Base-by-base conservation (phyloP, 2,888 invertebrate genomes). In the Leptinotarsa rubiginosa region DNA sequence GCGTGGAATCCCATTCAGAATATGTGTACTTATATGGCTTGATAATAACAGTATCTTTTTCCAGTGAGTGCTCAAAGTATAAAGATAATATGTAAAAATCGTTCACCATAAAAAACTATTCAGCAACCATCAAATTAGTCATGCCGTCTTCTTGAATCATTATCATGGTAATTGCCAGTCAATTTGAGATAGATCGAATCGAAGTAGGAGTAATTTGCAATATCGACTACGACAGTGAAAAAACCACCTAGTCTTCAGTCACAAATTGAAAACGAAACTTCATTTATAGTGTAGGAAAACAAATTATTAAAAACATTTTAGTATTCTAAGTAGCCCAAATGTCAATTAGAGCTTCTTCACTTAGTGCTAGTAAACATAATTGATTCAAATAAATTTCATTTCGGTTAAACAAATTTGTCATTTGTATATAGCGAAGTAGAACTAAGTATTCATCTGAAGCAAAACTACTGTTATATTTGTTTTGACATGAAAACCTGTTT, bases 41-140 rank as follows among this genome's bases (percentile, higher is more conserved):
- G 20, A 56, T 56, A 56, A 56, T 56, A 56, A 56, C 56, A 56
- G 56, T 56, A 56, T 56, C 15, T 56, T 56, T 56, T 56, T 56
- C 56, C 56, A 56, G 18, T 56, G 56, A 56, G 56, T 56, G 56
- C 16, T 56, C 12, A 10, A 13, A 56, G 56, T 56, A 16, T 56
- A 22, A 22, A 56, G 56, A 56, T 56, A 56, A 56, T 41, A 56
- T 56, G 56, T 22, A 56, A 22, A 56, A 56, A 56, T 56, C 20
- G 56, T 56, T 56, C 56, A 15, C 15, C 56, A 20, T 56, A 50
- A 56, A 56, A 56, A 56, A 56, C 56, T 56, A 22, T 56, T 56
- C 4, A 20, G 15, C 56, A 22, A 20, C 56, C 56, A 15, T 56
- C 56, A 56, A 56, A 56, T 56, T 56, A 56, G 56, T 20, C 56